Percentiles rank a stretch among this genome's conserved stretches.
Conservation (phyloP, 2,797 vertebrate species). For the Lepidocolaptes lacrymiger region DNA sequence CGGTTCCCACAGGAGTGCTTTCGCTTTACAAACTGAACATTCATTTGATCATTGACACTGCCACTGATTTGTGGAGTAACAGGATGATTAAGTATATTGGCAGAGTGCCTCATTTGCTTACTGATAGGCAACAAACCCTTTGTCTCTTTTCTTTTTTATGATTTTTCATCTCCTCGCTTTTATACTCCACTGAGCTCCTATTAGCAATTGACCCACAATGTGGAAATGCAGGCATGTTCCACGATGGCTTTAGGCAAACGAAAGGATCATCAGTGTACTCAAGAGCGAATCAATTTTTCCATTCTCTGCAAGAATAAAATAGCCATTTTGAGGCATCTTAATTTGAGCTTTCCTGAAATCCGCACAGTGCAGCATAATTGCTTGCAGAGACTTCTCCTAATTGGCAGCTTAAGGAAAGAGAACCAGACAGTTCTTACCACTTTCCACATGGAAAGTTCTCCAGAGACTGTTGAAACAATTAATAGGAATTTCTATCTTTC, state of each 20-base stretch:
- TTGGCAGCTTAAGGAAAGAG: conserved; percentile 46
- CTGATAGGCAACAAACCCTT: conserved; percentile 20
- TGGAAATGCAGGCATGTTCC: background rate
- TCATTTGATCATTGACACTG: conserved; percentile 25
- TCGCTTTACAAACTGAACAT: conserved; percentile 22
- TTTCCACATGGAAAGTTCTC: conserved; percentile 26
- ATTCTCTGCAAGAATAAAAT: conserved; percentile 21
- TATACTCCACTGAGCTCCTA: background rate
- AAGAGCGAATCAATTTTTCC: conserved; percentile 11
- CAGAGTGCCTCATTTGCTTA: conserved; percentile 45
- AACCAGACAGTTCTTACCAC: background rate
- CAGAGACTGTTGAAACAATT: conserved; percentile 29
- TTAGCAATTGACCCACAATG: conserved; percentile 25
- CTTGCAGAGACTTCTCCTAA: conserved; percentile 38
- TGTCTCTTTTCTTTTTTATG: conserved; percentile 1
- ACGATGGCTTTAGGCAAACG: background rate
- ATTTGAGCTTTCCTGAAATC: background rate
- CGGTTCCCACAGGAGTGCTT: conserved; percentile 20
- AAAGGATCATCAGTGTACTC: background rate
- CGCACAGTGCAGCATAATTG: background rate
- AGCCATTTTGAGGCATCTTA: conserved; percentile 16
- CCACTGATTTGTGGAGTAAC: conserved; percentile 46
- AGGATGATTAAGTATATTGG: conserved; percentile 49
- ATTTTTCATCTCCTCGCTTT: background rate
- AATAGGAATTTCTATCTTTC: conserved; percentile 24